A percentile compares a stretch with the other conserved stretches of the same genome.
phyloP scores from a whole-genome alignment of 2,113 vertebrate species.

The Centropus bengalensis region DNA sequence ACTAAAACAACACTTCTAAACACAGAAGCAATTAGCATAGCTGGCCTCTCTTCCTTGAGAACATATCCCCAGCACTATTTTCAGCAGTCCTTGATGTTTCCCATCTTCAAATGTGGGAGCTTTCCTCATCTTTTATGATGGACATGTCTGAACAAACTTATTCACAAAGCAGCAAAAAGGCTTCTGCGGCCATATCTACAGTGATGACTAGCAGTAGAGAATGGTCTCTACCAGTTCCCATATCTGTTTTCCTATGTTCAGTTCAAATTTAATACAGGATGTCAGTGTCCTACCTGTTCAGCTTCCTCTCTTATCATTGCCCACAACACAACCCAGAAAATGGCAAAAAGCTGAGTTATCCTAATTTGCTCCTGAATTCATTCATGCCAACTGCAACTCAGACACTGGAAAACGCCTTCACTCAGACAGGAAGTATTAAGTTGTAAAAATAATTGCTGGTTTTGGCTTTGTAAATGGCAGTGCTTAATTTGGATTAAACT shows the following conservation, averaged over 20 bases:
- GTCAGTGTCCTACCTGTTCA: not conserved
- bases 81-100: not conserved
- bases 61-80: not conserved
- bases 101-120: not conserved
- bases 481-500: too few species aligned
- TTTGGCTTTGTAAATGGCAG: too few species aligned
- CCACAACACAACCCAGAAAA: not conserved
- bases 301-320: not conserved
- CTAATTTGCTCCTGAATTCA: not conserved
- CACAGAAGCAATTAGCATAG: not conserved
- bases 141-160: not conserved
- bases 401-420: not conserved
- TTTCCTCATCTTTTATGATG: not conserved
- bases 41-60: not conserved
- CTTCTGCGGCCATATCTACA: not conserved
- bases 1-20: not conserved
- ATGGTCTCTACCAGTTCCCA: not conserved
- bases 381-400: not conserved
- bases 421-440: not conserved
- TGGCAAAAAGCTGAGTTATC: not conserved
- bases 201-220: not conserved
- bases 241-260: not conserved
- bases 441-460: too few species aligned
- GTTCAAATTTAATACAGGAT: not conserved
- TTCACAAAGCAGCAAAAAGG: not conserved